These are phyloP conservation scores for Aricia artaxerxes DNA, from an alignment of 2,888 invertebrate species.

Conservation along the genomic window DNA sequence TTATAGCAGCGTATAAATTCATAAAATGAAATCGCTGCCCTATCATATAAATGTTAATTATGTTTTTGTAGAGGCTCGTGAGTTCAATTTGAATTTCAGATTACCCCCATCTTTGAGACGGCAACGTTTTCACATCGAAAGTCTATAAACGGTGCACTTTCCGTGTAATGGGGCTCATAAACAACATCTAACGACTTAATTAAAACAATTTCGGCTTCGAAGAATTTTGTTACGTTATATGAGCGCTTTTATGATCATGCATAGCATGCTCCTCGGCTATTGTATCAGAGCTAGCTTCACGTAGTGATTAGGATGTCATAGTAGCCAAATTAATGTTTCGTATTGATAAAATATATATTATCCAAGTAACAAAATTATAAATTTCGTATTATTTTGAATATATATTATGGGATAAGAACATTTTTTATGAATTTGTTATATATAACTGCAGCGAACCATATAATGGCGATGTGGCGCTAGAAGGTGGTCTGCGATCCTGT, in stretches of 20 bases:
- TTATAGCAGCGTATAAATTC: constrained; percentile 10
- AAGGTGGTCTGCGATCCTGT: no score
- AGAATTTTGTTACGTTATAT: constrained; percentile 11
- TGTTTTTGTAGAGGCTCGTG: constrained; percentile 29
- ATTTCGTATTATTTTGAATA: neutral
- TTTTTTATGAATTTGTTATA: no score
- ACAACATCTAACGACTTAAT: constrained; percentile 28
- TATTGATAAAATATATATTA: no score
- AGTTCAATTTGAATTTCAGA: constrained; percentile 31
- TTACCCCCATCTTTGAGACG: constrained; percentile 29
- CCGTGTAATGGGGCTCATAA: constrained; percentile 25
- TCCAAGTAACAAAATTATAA: no score
- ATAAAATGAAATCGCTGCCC: constrained; percentile 25
- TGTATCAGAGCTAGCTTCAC: neutral
- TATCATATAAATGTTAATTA: constrained; percentile 31
- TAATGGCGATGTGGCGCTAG: no score
- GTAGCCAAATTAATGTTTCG: no score
- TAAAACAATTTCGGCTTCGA: constrained; percentile 25
- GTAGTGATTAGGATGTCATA: neutral
- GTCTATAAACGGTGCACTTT: constrained; percentile 24
- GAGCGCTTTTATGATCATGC: neutral
- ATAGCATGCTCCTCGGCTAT: neutral
- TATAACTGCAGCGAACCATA: no score
- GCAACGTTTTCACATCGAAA: constrained; percentile 29
- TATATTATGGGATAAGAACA: no score